Base-by-base conservation (phyloP, 2,888 invertebrate species). In the Incurvaria masculella region DNA sequence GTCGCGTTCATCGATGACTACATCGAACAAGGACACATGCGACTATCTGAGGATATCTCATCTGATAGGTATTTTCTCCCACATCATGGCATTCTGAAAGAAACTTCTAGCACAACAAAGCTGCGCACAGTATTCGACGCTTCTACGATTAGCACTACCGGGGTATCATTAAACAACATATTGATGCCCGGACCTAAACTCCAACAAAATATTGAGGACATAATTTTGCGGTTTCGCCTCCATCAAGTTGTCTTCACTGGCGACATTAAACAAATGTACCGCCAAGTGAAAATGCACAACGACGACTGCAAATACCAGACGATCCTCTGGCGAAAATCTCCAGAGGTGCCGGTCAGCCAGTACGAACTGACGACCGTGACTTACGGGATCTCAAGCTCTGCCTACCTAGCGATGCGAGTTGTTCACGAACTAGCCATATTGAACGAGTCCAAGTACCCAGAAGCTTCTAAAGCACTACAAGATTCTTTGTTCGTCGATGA, bases 261-360 rank as follows among this genome's bases (percentile, higher is more conserved):
- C 40, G 57, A 58, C 27, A 53, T 58, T 4, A 53, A 53, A n/a
- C 52, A 56, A 26, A 57, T 58, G 55, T 58, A 54, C 46, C 52
- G 55, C 11, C 52, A 54, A 21, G 51, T 56, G 2, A 44, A 45
- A 4, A 19, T 58, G 41, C 38, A 51, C 10, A 38, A 48, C 3
- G 42, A 52, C 6, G 55, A 58, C 23, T 41, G 52, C 18, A 33
- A 44, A 6, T 57, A 51, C 48, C 57, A 59, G 27, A 48, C 42
- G 21, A 56, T 59, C 26, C 42, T 55, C 26, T 57, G 56, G 56
- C 54, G 56, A 1, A 51, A 52, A 40, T 49, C 51, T 14, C 48
- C 52, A 4, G 48, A 53, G 2, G 45, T 48, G 19, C 54, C 52
- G n/a, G 16, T 59, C 2, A 50, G 47, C 21, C 44, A 51, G 14